Percentiles rank a stretch among this genome's conserved stretches.
These are phyloP conservation scores for Myoxocephalus aenaeus DNA, from an alignment of 2,797 vertebrate species.

Conservation along the genomic window DNA sequence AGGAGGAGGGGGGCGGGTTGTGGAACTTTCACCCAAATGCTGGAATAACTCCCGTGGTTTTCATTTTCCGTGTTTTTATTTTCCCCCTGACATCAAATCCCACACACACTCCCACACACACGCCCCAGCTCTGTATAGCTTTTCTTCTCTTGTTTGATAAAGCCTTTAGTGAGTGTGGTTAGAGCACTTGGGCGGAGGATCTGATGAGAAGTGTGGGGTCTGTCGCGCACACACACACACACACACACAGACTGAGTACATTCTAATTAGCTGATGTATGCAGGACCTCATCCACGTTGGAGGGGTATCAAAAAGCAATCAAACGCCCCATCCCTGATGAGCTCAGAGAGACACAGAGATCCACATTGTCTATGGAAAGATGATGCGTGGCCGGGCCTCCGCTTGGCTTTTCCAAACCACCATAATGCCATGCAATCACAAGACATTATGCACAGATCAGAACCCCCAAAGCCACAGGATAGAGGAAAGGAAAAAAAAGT, in stretches of 20 bases:
- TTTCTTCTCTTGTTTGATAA: conserved; percentile 68
- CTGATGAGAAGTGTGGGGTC: conserved; percentile 80
- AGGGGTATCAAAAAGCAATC: conserved; percentile 90
- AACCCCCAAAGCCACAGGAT: conserved; percentile 81
- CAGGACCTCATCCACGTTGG: conserved; percentile 87
- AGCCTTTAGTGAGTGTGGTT: conserved; percentile 73
- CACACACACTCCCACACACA: background rate
- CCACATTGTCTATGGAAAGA: conserved; percentile 84
- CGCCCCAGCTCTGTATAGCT: conserved; percentile 40
- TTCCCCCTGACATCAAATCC: conserved; percentile 44
- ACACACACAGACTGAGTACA: conserved; percentile 73
- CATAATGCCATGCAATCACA: conserved; percentile 85
- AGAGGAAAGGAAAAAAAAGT: conserved; percentile 61
- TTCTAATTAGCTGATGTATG: conserved; percentile 88
- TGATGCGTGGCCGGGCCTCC: conserved; percentile 79
- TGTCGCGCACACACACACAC: conserved; percentile 71
- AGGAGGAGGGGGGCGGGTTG: background rate
- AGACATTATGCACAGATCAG: conserved; percentile 86
- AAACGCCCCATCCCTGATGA: conserved; percentile 89
- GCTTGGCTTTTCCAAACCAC: conserved; percentile 74
- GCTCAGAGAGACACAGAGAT: conserved; percentile 81
- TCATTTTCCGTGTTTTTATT: conserved; percentile 52
- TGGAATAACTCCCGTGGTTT: conserved; percentile 37
- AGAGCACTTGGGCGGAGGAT: conserved; percentile 77
- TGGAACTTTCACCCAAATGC: conserved; percentile 25